Evolutionary conservation across 2,797 vertebrate genomes (phyloP).

Genomic region (Malacoraja senta): DNA sequence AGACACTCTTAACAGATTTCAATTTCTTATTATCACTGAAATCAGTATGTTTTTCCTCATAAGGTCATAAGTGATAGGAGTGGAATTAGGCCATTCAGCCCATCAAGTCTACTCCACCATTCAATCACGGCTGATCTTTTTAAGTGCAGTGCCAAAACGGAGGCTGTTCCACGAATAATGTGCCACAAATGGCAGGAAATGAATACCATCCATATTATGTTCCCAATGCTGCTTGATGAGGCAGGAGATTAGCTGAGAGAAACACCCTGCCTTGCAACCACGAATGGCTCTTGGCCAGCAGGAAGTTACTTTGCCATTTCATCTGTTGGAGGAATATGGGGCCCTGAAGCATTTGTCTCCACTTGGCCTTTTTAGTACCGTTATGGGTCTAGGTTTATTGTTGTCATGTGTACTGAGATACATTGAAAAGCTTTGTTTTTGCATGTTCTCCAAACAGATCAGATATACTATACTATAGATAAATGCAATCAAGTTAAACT

Average conservation of each 20-base stretch:
- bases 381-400: too few relatives aligned
- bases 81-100: too few relatives aligned
- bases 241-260: background rate
- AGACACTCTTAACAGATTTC: background rate
- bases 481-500: too few relatives aligned
- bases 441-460: too few relatives aligned
- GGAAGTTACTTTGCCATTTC: background rate
- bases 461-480: too few relatives aligned
- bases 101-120: too few relatives aligned
- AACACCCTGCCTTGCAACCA: background rate
- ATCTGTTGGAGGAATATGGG: background rate
- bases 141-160: background rate
- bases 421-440: too few relatives aligned
- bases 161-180: background rate
- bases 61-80: too few relatives aligned
- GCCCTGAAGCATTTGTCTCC: background rate
- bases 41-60: background rate
- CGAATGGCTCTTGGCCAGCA: background rate
- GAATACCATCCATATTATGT: background rate
- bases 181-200: background rate
- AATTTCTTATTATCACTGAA: background rate
- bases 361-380: too few relatives aligned
- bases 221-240: background rate
- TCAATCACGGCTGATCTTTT: background rate
- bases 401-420: too few relatives aligned